A percentile compares a stretch with the other conserved stretches of the same genome.
Evolutionary conservation across 2,113 vertebrate species (phyloP).

Genomic region (Antechinus stuartii): DNA sequence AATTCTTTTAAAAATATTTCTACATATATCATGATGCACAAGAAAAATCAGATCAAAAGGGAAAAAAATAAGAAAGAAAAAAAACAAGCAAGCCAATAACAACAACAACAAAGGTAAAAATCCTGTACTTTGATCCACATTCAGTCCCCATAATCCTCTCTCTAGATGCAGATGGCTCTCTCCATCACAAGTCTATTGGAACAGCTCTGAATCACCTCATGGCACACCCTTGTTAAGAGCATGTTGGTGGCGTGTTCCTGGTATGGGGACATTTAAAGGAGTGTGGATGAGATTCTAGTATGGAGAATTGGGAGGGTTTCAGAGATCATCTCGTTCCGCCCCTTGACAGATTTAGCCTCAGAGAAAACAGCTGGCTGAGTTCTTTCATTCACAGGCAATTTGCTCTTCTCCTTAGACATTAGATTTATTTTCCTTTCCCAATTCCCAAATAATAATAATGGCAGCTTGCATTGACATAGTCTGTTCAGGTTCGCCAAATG

Average conservation of each 20-base stretch:
- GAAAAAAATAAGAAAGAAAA: too few species aligned
- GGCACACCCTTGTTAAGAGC: neutral
- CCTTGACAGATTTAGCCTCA: neutral
- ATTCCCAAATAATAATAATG: neutral
- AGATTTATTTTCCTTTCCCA: neutral
- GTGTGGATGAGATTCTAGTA: neutral
- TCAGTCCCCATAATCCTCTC: too few species aligned
- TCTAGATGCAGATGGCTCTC: too few species aligned
- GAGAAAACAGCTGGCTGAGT: neutral
- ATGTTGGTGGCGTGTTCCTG: neutral
- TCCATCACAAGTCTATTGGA: too few species aligned
- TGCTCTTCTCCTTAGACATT: neutral
- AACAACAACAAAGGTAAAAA: too few species aligned
- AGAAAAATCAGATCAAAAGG: too few species aligned
- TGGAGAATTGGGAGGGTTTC: neutral
- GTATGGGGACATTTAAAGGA: neutral
- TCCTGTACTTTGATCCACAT: too few species aligned
- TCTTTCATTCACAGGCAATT: neutral
- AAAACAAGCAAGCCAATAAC: too few species aligned
- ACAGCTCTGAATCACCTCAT: too few species aligned
- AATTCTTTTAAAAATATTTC: too few species aligned
- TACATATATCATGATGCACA: too few species aligned
- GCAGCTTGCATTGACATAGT: neutral
- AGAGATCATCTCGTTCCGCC: neutral
- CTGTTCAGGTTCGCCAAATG: neutral